Percentiles rank a stretch among this genome's conserved stretches.
Conservation (phyloP, 2,888 invertebrate genomes). For the Alloscopus bannaensis region DNA sequence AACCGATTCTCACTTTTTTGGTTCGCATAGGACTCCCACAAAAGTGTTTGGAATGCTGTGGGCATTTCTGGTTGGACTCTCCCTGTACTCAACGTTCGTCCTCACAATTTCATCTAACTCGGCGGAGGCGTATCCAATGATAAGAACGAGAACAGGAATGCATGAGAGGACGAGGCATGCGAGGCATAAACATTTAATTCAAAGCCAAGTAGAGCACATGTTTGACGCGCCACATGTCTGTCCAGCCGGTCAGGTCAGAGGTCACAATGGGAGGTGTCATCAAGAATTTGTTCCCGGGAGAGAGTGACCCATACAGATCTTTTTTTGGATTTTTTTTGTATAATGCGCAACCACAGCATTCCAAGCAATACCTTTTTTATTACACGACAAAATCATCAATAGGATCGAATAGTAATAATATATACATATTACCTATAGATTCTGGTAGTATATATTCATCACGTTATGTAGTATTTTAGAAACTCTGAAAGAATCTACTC, state of each 20-base stretch:
- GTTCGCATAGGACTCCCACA: constrained; percentile 16
- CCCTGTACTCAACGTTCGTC: constrained; percentile 23
- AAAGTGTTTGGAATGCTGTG: constrained; percentile 18
- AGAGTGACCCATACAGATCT: too few relatives aligned
- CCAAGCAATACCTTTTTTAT: too few relatives aligned
- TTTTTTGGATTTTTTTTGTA: too few relatives aligned
- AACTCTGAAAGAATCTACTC: too few relatives aligned
- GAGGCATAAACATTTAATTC: constrained; percentile 35
- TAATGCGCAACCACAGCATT: too few relatives aligned
- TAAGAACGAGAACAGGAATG: constrained; percentile 17
- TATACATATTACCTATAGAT: too few relatives aligned
- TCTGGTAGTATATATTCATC: too few relatives aligned
- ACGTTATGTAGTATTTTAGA: too few relatives aligned
- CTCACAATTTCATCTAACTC: not conserved
- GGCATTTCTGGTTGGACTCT: constrained; percentile 10
- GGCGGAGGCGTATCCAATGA: constrained; percentile 31
- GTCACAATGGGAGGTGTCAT: constrained; percentile 43
- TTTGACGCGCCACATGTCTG: constrained; percentile 21
- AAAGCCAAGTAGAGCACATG: constrained; percentile 22
- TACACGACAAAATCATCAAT: too few relatives aligned
- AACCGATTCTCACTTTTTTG: not conserved
- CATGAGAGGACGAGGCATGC: constrained; percentile 41
- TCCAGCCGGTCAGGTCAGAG: constrained; percentile 27
- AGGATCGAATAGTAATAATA: too few relatives aligned
- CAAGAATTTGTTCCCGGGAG: too few relatives aligned